phyloP scores from a whole-genome alignment of 2,888 invertebrate genomes.

The Tethea ocularis region DNA sequence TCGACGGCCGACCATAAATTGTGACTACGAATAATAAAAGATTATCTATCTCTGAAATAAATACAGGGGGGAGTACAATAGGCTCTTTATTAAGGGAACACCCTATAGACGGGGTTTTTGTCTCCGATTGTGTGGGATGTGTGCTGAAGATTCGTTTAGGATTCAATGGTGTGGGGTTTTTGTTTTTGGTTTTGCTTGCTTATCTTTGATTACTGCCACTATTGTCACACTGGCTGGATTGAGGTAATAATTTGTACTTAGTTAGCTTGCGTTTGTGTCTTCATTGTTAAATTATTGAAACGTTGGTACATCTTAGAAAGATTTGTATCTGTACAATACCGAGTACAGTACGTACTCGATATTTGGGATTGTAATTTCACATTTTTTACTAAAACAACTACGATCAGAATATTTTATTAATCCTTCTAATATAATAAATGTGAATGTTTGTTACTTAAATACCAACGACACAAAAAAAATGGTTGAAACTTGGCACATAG shows the following conservation, averaged over 20 bases:
- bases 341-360: no score
- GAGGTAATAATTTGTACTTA: not conserved
- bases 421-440: no score
- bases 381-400: no score
- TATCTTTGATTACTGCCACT: not conserved
- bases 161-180: not conserved
- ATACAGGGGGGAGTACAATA: constrained; percentile 75
- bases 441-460: no score
- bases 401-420: no score
- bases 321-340: no score
- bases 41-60: constrained; percentile 78
- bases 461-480: no score
- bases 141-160: constrained; percentile 23
- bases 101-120: constrained; percentile 43
- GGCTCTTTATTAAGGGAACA: constrained; percentile 69
- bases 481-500: no score
- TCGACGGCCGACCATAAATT: constrained; percentile 73
- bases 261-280: not conserved
- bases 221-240: not conserved
- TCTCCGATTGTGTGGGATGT: constrained; percentile 40
- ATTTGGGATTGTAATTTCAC: no score
- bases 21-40: constrained; percentile 75
- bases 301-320: not conserved
- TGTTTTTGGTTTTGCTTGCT: not conserved
- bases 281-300: not conserved